These are phyloP conservation scores for Podotricha telesiphe DNA, from an alignment of 2,888 invertebrate species.

Conservation along the genomic window DNA sequence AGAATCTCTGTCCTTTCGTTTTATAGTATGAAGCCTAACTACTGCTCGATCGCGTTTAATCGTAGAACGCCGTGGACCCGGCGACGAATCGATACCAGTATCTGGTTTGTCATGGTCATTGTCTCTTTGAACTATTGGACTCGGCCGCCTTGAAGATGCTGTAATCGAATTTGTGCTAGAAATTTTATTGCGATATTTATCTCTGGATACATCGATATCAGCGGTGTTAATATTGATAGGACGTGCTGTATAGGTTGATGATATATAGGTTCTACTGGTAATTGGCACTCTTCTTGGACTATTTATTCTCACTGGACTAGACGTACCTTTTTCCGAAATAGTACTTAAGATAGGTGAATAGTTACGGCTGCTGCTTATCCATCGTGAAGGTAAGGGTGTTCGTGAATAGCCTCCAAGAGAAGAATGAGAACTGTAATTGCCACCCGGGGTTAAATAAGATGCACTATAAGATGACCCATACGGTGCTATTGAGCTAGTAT, in stretches of 20 bases:
- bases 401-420: conserved; percentile 84
- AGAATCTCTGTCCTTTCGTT: conserved; percentile 77
- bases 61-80: conserved; percentile 75
- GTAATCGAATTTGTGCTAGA: conserved; percentile 48
- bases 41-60: conserved; percentile 89
- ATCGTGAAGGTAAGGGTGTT: conserved; percentile 67
- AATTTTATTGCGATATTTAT: conserved; percentile 80
- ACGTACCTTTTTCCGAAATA: conserved; percentile 81
- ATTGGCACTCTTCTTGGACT: conserved; percentile 77
- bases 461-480: conserved; percentile 74
- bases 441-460: conserved; percentile 79
- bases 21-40: conserved; percentile 88
- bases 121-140: conserved; percentile 61
- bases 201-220: conserved; percentile 92
- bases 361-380: conserved; percentile 72
- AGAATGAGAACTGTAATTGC: conserved; percentile 76
- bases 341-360: conserved; percentile 90
- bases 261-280: conserved; percentile 75
- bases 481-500: conserved; percentile 72
- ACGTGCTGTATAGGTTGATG: conserved; percentile 78
- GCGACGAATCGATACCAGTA: conserved; percentile 72
- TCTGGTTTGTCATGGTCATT: conserved; percentile 74
- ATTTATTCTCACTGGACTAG: conserved; percentile 69
- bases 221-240: conserved; percentile 92
- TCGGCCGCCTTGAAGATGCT: conserved; percentile 50